phyloP scores from a whole-genome alignment of 2,888 invertebrate species.

The Myopa tessellatipennis region DNA sequence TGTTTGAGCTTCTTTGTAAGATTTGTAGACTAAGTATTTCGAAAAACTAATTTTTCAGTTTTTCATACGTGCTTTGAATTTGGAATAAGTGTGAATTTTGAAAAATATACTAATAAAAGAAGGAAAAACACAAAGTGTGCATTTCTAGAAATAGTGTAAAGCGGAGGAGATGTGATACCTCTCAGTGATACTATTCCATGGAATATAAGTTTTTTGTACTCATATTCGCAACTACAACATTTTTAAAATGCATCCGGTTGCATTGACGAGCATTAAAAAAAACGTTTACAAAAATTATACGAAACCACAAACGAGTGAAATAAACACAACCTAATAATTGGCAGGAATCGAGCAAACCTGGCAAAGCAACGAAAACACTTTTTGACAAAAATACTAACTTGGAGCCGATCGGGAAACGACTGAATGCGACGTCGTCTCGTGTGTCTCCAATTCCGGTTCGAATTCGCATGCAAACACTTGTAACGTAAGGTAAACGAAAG shows the following conservation, averaged over 20 bases:
- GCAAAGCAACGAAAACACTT: neutral
- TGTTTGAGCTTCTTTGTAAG: no score
- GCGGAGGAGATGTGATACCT: no score
- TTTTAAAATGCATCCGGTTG: conserved; percentile 47
- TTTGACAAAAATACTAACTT: neutral
- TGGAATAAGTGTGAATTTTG: no score
- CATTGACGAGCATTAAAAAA: conserved; percentile 50
- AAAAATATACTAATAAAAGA: neutral
- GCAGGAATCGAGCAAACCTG: no score
- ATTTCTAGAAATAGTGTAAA: no score
- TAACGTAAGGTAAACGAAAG: conserved; percentile 37
- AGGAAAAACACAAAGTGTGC: neutral
- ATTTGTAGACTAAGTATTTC: no score
- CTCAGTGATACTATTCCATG: conserved; percentile 38
- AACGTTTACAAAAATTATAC: conserved; percentile 48
- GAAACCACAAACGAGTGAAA: conserved; percentile 61
- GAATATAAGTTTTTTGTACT: conserved; percentile 45
- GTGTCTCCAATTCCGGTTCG: neutral
- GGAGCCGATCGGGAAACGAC: neutral
- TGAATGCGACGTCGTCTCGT: conserved; percentile 17
- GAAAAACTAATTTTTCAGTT: no score
- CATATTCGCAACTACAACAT: neutral
- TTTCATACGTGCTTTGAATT: no score
- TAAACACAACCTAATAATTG: conserved; percentile 62
- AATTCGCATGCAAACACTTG: neutral